Evolutionary conservation across 2,888 invertebrate species (phyloP), one percentile per base, ranked within the genome.

Genomic region (Punctoribates punctum): DNA sequence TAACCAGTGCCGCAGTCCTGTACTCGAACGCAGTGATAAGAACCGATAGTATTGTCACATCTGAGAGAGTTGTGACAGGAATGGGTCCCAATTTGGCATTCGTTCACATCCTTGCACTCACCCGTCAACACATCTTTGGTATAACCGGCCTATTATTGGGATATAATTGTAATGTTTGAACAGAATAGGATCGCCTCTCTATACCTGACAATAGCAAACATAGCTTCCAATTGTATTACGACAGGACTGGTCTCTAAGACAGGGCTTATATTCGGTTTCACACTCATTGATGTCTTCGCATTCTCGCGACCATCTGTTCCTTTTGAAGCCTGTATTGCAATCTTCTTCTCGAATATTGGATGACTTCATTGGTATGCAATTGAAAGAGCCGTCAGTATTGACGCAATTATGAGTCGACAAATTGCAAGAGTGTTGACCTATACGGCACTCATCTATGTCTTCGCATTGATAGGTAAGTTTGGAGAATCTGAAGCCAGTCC

Each of bases 1-100:
- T 98, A 99, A 0, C 98, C 98, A 0, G 98, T 98, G 0, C 98
- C 98, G 83, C 98, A 98, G 0, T 93, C 91, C 8, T 91, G 88
- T 48, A 90, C 89, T 70, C 95, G 87, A 51, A 93, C 89, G 83
- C 96, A 96, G 27, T 90, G 88, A 83, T 88, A 96, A 0, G 94
- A 93, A 0, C 96, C 94, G 15, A 92, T 88, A 0, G 93, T 93
- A 82, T 94, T 94, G 83, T 94, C 94, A 81, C 94, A 94, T n/a
- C 94, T 87, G 83, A 94, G 93, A 0, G 89, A 88, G 0, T 88
- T 85, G 3, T 88, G 83, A 81, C 94, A 94, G 80, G 88, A 87
- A 82, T 93, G 90, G 62, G 83, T 80, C 23, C 88, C 88, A 1
- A 90, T 87, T 74, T 92, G 79, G 34, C 79, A 79, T 57, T 70